Base-by-base conservation (phyloP, 2,113 vertebrate genomes). In the Neodon shergylaensis region DNA sequence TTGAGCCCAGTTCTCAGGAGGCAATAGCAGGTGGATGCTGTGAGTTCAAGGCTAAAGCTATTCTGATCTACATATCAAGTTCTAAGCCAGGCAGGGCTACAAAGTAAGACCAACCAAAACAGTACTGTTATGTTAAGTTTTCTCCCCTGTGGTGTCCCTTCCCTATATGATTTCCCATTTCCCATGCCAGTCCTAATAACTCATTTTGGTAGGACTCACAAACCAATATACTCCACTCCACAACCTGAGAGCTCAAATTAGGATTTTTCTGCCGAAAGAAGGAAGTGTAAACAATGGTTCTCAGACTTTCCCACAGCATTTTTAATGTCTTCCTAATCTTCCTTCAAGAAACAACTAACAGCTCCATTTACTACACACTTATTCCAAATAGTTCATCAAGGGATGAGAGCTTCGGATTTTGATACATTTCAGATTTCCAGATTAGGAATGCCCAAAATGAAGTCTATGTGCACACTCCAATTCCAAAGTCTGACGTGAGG, bases 271-370 rank as follows among this genome's bases (percentile, higher is more conserved):
- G 93, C 65, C 65, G 76, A 42, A 87, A 90, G 39, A 26, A 26
- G 78, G 73, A 89, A 92, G 13, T 5, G 7, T 49, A 95, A 85
- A 96, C 70, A 92, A 93, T 76, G 47, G 31, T 88, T 95, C 33
- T 86, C 42, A 92, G 93, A 72, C 4, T 87, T 93, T 84, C 90
- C 79, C 68, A 10, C 83, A 58, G 39, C 13, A 88, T 6, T 39
- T 58, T 84, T 85, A 84, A 73, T 42, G 22, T 39, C n/a, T 79
- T 11, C 17, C 31, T 44, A 31, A 47, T 73, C 58, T 93, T 68
- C 73, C 58, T 94, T 68, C 73, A 78, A 93, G 31, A 77, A 95
- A 87, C 66, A 90, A 84, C 39, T 78, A 77, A 82, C 1, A 93
- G 54, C 74, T 85, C 49, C 47, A 74, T 73, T 92, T 90, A 79